These are phyloP conservation scores for Mizuhopecten yessoensis DNA, from an alignment of 1,140 invertebrate species.

Conservation along the genomic window DNA sequence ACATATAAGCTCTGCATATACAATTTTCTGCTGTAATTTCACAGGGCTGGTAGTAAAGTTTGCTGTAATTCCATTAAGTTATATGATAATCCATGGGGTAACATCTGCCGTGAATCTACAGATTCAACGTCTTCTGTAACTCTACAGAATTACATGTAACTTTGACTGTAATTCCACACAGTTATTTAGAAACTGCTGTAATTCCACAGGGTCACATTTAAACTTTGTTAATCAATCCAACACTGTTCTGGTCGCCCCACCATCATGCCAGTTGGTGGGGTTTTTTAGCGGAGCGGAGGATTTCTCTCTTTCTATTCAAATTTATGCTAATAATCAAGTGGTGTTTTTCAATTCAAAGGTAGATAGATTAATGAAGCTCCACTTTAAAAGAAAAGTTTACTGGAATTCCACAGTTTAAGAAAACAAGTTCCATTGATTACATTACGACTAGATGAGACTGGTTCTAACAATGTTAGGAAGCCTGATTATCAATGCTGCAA, in stretches of 20 bases:
- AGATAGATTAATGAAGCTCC: not conserved
- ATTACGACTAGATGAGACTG: not conserved
- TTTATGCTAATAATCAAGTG: too few relatives aligned
- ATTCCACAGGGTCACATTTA: not conserved
- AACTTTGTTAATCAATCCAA: too few relatives aligned
- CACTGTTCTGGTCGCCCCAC: too few relatives aligned
- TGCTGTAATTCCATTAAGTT: not conserved
- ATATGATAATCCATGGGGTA: too few relatives aligned
- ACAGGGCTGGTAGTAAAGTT: not conserved
- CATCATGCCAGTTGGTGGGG: too few relatives aligned
- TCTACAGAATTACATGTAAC: not conserved
- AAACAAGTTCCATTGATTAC: not conserved
- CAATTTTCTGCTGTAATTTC: too few relatives aligned
- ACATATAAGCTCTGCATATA: too few relatives aligned
- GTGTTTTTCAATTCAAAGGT: not conserved
- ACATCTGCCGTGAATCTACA: too few relatives aligned
- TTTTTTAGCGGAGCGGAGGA: too few relatives aligned
- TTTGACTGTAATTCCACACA: not conserved
- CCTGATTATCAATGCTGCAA: not conserved
- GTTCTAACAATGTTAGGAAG: not conserved
- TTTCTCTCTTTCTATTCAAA: not conserved
- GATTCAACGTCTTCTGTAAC: not conserved
- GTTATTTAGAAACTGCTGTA: not conserved
- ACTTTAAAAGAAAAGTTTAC: not conserved
- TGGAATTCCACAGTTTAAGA: not conserved